Evolutionary conservation across 2,113 vertebrate species (phyloP).

Genomic region (Dissostichus mawsoni): DNA sequence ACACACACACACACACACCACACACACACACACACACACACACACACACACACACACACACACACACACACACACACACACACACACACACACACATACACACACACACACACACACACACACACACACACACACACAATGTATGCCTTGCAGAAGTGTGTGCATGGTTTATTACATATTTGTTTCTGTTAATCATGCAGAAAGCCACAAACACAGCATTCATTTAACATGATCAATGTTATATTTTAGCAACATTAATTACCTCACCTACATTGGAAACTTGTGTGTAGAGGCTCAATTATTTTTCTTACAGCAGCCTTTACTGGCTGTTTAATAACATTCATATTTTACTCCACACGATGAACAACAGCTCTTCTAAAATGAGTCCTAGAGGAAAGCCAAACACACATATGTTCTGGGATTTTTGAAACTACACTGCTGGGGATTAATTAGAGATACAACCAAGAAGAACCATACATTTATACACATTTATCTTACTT

Average conservation of each 20-base stretch:
- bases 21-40: not conserved
- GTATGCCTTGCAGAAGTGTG: too few species aligned
- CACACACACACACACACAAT: not conserved
- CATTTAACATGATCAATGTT: not conserved
- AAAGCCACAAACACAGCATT: not conserved
- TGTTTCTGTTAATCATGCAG: not conserved
- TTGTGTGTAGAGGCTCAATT: not conserved
- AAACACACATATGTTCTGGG: not conserved
- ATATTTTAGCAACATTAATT: not conserved
- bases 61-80: slow-evolving; percentile 6
- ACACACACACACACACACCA: not conserved
- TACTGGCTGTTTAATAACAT: not conserved
- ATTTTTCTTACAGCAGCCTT: not conserved
- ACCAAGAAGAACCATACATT: not conserved
- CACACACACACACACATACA: not conserved
- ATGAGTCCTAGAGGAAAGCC: too few species aligned
- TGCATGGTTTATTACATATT: too few species aligned
- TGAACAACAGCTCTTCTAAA: not conserved
- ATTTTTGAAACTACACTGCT: not conserved
- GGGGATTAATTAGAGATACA: not conserved
- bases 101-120: not conserved
- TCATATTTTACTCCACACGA: not conserved
- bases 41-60: slow-evolving; percentile 8
- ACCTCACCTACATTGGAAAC: not conserved
- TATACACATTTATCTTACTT: not conserved